Percentiles rank a stretch among this genome's conserved stretches.
phyloP scores from a whole-genome alignment of 2,113 vertebrate genomes.

The Hepsetus odoe region DNA sequence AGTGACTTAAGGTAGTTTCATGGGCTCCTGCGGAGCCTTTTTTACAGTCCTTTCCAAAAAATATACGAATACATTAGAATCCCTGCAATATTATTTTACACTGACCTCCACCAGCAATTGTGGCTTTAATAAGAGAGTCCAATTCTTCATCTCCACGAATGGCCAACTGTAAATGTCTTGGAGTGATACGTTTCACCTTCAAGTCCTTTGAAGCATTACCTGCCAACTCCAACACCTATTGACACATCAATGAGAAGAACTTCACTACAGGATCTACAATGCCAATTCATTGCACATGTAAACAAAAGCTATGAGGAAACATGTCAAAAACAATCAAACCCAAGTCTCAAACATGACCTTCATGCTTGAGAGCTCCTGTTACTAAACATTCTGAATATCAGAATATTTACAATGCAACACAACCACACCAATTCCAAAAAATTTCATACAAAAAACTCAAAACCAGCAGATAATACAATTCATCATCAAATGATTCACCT shows the following conservation, averaged over 20 bases:
- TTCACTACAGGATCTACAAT: neutral
- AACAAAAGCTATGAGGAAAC: neutral
- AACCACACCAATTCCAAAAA: too few relatives aligned
- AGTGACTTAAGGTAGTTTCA: too few relatives aligned
- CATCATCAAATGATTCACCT: too few relatives aligned
- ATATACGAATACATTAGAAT: neutral
- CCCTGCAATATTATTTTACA: neutral
- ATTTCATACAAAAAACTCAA: too few relatives aligned
- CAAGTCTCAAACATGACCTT: too few relatives aligned
- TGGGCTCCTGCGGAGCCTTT: too few relatives aligned
- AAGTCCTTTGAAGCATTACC: slow-evolving; percentile 89
- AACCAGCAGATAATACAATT: too few relatives aligned
- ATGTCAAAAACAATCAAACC: neutral
- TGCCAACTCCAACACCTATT: slow-evolving; percentile 86
- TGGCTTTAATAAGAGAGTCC: slow-evolving; percentile 89
- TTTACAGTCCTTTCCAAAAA: neutral
- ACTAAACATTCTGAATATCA: too few relatives aligned
- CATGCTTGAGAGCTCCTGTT: too few relatives aligned
- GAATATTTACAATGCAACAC: too few relatives aligned
- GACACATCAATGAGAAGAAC: neutral
- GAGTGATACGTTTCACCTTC: slow-evolving; percentile 88
- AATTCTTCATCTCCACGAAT: slow-evolving; percentile 87
- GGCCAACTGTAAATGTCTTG: slow-evolving; percentile 86
- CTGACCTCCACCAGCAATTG: slow-evolving; percentile 87
- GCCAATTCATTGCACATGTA: too few relatives aligned